Conservation (phyloP, 2,113 vertebrate species). For the Edolisoma coerulescens region DNA sequence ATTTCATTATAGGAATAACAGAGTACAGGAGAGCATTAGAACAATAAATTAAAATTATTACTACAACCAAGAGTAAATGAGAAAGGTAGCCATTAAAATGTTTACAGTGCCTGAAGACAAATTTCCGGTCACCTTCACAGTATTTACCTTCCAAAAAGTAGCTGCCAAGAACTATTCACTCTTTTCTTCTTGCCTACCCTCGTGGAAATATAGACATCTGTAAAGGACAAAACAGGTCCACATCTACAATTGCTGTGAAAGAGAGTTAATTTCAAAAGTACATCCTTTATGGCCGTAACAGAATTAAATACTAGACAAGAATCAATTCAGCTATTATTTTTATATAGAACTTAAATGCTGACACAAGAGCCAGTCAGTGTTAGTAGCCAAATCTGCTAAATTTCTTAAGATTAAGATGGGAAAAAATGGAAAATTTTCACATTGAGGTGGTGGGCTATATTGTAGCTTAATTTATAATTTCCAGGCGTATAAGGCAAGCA, state of each 20-base stretch:
- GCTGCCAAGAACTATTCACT: neutral
- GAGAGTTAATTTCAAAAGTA: neutral
- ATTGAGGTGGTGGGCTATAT: constrained; percentile 52
- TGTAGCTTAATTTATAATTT: constrained; percentile 65
- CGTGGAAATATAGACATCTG: constrained; percentile 11
- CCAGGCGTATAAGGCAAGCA: constrained; percentile 61
- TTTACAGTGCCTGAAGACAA: neutral
- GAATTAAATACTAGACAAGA: neutral
- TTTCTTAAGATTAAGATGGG: constrained; percentile 2
- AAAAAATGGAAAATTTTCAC: constrained; percentile 14
- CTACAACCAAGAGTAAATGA: neutral
- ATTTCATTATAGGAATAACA: neutral
- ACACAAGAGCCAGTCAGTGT: neutral
- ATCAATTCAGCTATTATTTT: neutral
- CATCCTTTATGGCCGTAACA: neutral
- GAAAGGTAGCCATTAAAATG: neutral
- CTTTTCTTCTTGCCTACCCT: constrained; percentile 32
- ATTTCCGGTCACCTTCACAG: neutral
- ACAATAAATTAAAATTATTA: neutral
- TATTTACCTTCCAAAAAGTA: neutral
- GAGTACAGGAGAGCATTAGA: neutral
- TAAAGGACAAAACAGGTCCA: constrained; percentile 47
- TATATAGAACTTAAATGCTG: neutral
- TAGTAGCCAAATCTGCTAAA: neutral
- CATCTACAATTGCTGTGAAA: neutral